These are phyloP conservation scores for Ammodytes marinus DNA, from an alignment of 2,113 vertebrate species.

Conservation along the genomic window DNA sequence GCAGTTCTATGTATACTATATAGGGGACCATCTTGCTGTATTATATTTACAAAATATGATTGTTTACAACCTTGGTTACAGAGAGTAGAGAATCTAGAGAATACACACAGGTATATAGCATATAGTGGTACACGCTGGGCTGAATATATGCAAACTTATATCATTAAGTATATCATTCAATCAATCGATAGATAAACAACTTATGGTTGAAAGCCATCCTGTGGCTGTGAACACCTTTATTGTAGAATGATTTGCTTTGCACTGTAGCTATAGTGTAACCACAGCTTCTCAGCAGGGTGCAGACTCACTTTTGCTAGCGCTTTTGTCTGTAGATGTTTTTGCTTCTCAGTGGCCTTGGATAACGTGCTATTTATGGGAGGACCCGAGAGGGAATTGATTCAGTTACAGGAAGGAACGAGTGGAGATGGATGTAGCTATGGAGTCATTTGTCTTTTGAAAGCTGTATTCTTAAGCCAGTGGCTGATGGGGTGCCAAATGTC, in stretches of 20 bases:
- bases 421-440: slow-evolving; percentile 2
- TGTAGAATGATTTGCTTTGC: slow-evolving; percentile 1
- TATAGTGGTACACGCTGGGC: neutral
- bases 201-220: slow-evolving; percentile 2
- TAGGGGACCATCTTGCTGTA: no score
- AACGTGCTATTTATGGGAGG: slow-evolving; percentile 31
- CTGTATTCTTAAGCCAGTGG: slow-evolving; percentile 22
- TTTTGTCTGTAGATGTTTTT: slow-evolving; percentile 36
- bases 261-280: neutral
- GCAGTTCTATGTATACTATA: no score
- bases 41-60: neutral
- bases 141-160: neutral
- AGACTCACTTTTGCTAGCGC: slow-evolving; percentile 19
- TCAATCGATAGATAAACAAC: no score
- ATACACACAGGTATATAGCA: neutral
- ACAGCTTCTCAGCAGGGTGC: slow-evolving; percentile 25
- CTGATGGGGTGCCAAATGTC: slow-evolving; percentile 27
- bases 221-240: neutral
- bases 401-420: slow-evolving; percentile 27
- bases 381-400: slow-evolving; percentile 33
- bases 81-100: neutral
- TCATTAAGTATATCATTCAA: neutral
- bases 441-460: slow-evolving; percentile 44
- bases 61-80: neutral
- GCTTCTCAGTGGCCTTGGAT: slow-evolving; percentile 18